phyloP scores from a whole-genome alignment of 2,888 invertebrate genomes.

The Volucella bombylans region DNA sequence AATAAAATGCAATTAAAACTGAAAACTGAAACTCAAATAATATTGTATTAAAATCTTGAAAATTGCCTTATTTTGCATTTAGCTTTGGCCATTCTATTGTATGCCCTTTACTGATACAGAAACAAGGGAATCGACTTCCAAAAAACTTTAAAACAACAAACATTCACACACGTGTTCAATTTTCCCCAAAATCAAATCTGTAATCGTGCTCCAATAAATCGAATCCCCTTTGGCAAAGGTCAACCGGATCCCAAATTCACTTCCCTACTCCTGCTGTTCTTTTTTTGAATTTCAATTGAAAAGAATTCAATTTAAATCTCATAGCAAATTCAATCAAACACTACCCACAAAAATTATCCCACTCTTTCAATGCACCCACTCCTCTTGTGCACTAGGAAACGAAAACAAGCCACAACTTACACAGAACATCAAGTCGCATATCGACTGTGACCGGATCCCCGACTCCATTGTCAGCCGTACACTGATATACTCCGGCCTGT shows the following conservation, averaged over 20 bases:
- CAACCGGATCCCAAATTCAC: conserved; percentile 11
- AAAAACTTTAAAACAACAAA: background rate
- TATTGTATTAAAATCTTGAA: no score
- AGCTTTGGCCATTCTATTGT: background rate
- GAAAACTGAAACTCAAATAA: no score
- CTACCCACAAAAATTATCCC: conserved; percentile 9
- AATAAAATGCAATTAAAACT: no score
- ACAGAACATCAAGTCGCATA: conserved; percentile 86
- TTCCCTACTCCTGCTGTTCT: conserved; percentile 1
- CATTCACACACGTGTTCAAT: background rate
- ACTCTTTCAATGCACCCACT: background rate
- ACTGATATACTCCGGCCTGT: conserved; percentile 87
- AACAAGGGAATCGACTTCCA: background rate
- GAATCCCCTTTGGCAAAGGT: conserved; percentile 29
- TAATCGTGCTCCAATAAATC: background rate
- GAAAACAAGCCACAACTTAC: conserved; percentile 83
- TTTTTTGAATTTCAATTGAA: conserved; percentile 47
- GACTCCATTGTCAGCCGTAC: conserved; percentile 87
- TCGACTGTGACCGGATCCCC: conserved; percentile 87
- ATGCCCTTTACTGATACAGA: no score
- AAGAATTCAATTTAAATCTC: conserved; percentile 41
- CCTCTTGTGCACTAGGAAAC: background rate
- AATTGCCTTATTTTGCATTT: background rate
- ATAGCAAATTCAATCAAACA: conserved; percentile 46
- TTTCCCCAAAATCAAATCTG: background rate